phyloP scores from a whole-genome alignment of 2,113 vertebrate genomes.

The Tetraodon nigroviridis region DNA sequence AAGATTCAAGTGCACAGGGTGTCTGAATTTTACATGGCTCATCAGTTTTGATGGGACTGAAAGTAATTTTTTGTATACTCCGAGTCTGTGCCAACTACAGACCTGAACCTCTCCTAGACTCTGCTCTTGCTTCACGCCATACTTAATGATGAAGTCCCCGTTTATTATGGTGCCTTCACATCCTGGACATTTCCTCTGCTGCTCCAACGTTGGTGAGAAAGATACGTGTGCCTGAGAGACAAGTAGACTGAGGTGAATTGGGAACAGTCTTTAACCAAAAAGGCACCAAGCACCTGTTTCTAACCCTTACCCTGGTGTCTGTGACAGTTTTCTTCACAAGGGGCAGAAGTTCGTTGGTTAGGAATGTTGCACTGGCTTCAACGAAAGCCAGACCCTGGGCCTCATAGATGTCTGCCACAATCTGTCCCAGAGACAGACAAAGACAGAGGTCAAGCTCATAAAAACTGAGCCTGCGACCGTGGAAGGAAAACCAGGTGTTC shows the following conservation, averaged over 20 bases:
- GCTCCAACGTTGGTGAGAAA: constrained; percentile 71
- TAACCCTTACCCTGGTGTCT: constrained; percentile 74
- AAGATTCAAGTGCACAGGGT: no score
- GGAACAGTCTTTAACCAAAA: background rate
- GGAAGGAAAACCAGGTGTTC: background rate
- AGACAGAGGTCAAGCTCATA: background rate
- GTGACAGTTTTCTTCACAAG: constrained; percentile 80
- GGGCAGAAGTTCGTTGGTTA: constrained; percentile 78
- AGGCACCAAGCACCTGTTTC: background rate
- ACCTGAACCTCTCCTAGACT: constrained; percentile 80
- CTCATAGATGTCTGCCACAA: constrained; percentile 83
- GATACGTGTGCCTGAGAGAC: constrained; percentile 62
- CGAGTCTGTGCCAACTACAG: constrained; percentile 6
- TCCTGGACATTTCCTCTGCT: constrained; percentile 79
- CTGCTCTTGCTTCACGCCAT: constrained; percentile 78
- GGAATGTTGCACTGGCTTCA: constrained; percentile 78
- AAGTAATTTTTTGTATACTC: background rate
- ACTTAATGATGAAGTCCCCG: constrained; percentile 82
- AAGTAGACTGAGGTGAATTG: accelerated
- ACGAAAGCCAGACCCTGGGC: constrained; percentile 82
- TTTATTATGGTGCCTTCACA: constrained; percentile 77
- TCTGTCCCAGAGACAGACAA: constrained; percentile 66
- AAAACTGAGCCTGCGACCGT: background rate
- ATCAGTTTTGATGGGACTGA: no score
- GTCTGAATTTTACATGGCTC: no score